A percentile compares a stretch with the other conserved stretches of the same genome.
These are phyloP conservation scores for Microcebus lehilahytsara DNA, from an alignment of 2,113 vertebrate genomes.

Conservation along the genomic window DNA sequence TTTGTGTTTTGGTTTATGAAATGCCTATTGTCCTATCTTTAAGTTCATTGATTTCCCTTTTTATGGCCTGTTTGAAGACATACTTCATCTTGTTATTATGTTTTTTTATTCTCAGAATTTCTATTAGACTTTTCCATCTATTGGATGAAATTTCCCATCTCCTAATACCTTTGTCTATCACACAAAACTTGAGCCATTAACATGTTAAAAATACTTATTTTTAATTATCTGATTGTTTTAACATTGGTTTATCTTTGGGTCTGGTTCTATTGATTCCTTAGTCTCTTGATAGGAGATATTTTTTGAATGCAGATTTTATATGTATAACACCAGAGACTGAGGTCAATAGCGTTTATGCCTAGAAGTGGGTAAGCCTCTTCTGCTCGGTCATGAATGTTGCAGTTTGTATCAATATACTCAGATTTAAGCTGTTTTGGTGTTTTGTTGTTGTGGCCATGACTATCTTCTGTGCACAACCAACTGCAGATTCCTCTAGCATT, in stretches of 20 bases:
- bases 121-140: not conserved
- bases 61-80: not conserved
- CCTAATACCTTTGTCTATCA: not conserved
- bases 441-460: not conserved
- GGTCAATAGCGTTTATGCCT: not conserved
- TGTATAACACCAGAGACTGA: not conserved
- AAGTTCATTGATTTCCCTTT: not conserved
- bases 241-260: not conserved
- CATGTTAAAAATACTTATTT: not conserved
- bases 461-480: not conserved
- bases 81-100: not conserved
- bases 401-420: not conserved
- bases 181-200: not conserved
- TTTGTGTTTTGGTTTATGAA: not conserved
- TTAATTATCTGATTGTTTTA: not conserved
- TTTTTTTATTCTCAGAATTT: not conserved
- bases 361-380: not conserved
- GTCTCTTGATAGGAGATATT: not conserved
- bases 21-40: not conserved
- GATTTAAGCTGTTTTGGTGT: not conserved
- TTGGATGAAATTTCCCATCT: not conserved
- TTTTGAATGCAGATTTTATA: not conserved
- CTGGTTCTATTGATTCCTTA: not conserved
- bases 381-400: not conserved
- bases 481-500: not conserved